Conservation (phyloP, 2,113 vertebrate genomes). For the Xiphophorus hellerii region DNA sequence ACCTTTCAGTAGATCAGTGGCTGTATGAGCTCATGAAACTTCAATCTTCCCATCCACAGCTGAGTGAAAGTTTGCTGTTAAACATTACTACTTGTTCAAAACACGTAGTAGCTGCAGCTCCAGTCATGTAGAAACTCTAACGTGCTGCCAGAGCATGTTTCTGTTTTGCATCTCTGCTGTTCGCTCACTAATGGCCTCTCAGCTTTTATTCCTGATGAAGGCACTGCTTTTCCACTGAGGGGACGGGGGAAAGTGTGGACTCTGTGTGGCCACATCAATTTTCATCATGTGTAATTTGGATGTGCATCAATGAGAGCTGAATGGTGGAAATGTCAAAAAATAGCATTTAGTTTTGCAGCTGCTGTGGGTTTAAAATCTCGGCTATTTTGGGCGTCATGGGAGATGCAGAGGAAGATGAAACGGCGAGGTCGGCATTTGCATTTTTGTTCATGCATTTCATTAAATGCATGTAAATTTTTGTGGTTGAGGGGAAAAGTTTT, state of each 20-base stretch:
- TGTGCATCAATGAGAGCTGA: too few relatives aligned
- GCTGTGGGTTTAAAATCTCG: conserved; percentile 6
- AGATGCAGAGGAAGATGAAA: conserved; percentile 13
- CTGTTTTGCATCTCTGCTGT: conserved; percentile 42
- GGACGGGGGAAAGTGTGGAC: conserved; percentile 17
- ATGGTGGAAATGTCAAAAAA: too few relatives aligned
- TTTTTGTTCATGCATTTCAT: neutral
- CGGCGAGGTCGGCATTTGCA: neutral
- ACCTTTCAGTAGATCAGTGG: neutral
- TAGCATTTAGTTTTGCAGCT: conserved; percentile 4
- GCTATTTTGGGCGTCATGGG: conserved; percentile 1
- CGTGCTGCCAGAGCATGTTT: conserved; percentile 16
- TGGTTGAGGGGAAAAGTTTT: neutral
- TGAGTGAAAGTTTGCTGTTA: neutral
- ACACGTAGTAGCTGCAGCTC: neutral
- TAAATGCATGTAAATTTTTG: neutral
- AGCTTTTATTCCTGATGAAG: conserved; percentile 31
- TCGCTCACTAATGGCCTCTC: conserved; percentile 43
- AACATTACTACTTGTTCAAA: neutral
- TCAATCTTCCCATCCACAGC: neutral
- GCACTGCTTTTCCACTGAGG: conserved; percentile 21
- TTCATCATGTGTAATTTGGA: conserved; percentile 53
- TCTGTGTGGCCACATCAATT: conserved; percentile 25
- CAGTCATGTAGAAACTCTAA: conserved; percentile 18
- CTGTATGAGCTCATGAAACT: too few relatives aligned